Base-by-base conservation (phyloP, 2,888 invertebrate genomes). In the Uloborus plumipes region DNA sequence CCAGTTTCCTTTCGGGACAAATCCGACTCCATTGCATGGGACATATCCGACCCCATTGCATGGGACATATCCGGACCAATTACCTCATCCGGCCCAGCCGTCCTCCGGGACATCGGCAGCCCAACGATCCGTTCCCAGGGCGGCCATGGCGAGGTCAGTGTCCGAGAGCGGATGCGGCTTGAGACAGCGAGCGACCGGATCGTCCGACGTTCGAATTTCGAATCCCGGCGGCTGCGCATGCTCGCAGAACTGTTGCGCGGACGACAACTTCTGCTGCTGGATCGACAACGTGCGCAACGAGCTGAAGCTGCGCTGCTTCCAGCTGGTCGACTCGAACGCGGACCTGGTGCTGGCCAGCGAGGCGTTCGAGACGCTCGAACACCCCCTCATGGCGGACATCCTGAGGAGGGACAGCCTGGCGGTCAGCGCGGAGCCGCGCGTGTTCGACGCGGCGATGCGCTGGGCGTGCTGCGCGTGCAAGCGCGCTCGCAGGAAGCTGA, bases 401-500 rank as follows among this genome's bases (percentile, higher is more conserved):
- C 91, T 93, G 0, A 90, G 90, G 71, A 91, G 94, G 9, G 93
- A 94, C 85, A 93, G 92, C 4, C 89, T 95, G 64, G 90, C 92
- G 82, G 91, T 94, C 11, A 90, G 91, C 0, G 92, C 90, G 84
- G 94, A 94, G 85, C 77, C 86, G 18, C 73, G 77, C 26, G 85
- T 88, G 49, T 93, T 92, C 78, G 90, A 91, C 74, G 93, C 93
- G 14, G 88, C 94, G 79, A 92, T 92, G 64, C 90, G 90, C 82
- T 93, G 93, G 92, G 90, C 91, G 3, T 89, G 90, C 31, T 90
- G 91, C 16, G 91, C 92, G 86, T 92, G 92, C 86, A 90, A 90
- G 82, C 88, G 91, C 79, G 88, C 89, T 76, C 91, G 91, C 16
- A 86, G 91, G 58, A 91, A 91, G 81, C 89, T 91, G n/a, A 90